Base-by-base conservation (phyloP, 2,113 vertebrate genomes). In the Daphoenositta chrysoptera region DNA sequence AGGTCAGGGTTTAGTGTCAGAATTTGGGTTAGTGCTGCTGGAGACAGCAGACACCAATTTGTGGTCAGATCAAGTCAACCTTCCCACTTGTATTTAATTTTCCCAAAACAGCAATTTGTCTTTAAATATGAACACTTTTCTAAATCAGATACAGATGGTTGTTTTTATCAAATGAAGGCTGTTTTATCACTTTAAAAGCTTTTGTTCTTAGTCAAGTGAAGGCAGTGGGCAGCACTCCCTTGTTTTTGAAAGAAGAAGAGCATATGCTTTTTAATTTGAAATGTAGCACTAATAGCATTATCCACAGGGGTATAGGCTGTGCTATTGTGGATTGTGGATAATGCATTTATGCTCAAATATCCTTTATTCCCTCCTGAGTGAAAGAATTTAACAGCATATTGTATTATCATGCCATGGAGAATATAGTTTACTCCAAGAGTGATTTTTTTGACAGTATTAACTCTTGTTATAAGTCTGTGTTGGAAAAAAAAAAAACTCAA, bases 261-360 rank as follows among this genome's bases (percentile, higher is more conserved):
- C 97, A 97, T 98, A 97, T 97, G 97, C 97, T 98, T 98, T 97
- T 98, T 97, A 97, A 98, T 98, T 98, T 98, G 97, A 98, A 97
- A 97, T 96, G 90, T 93, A 96, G 94, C 97, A 97, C 97, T 97
- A 98, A 98, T 97, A 96, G 95, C 87, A 94, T 97, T 97, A 97
- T 98, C 97, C 96, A 90, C 94, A n/a, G 84, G 96, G 96, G 97
- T 96, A 95, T 92, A 87, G 97, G 84, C 97, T 96, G 83, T n/a
- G 28, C 90, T 95, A 90, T 83, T 96, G 90, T 96, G 96, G 97
- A 96, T 96, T 96, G 95, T 94, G 95, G 97, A 97, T 97, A 98
- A 97, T 93, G 93, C 93, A 97, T 95, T 98, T 97, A 96, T 92
- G 96, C 97, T 95, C 94, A 96, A 94, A 96, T 94, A 97, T 97